Evolutionary conservation across 2,888 invertebrate species (phyloP), one percentile per base, ranked within the genome.

Genomic region (Dendrolimus pini): DNA sequence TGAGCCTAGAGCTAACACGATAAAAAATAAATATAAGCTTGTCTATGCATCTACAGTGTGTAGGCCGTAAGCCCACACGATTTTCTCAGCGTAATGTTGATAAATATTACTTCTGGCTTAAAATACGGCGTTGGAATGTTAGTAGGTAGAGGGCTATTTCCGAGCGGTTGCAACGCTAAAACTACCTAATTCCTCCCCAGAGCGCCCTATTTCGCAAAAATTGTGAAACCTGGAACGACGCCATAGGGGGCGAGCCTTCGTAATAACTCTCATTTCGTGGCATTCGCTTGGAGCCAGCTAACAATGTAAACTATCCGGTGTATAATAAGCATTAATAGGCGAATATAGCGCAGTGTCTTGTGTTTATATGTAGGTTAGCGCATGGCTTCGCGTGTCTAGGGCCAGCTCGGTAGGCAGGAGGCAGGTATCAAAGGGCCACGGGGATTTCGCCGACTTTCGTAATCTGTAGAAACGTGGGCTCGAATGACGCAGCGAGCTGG

Each of bases 391-490:
- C 67, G 65, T 71, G 73, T 75, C 76, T 76, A 75, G 75, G 74
- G 68, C 69, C 69, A 69, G 68, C 69, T 69, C 65, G 66, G 62
- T 67, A 67, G 62, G 68, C 64, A 68, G 66, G 70, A 72, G 64
- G 69, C 66, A 72, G 69, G 73, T 75, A 77, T 76, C 75, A 74
- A 80, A 83, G 81, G 82, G 79, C 79, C 75, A 77, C 71, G 67
- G 70, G 78, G 83, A 77, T 81, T 80, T 83, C 70, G 82, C 81
- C 75, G 81, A 77, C 82, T 82, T 82, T 82, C 81, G 80, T 82
- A 82, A 81, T 81, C 75, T 70, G 71, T 71, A 64, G 71, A 76
- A 81, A 79, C 80, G 80, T 81, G 80, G 78, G 78, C 73, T 68
- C 68, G 81, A 81, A 79, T 79, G 75, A 75, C 75, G 73, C 67